Base-by-base conservation (phyloP, 30 jellyfish, hydroid and myxozoan genomes). In the Aurelia sp. region DNA sequence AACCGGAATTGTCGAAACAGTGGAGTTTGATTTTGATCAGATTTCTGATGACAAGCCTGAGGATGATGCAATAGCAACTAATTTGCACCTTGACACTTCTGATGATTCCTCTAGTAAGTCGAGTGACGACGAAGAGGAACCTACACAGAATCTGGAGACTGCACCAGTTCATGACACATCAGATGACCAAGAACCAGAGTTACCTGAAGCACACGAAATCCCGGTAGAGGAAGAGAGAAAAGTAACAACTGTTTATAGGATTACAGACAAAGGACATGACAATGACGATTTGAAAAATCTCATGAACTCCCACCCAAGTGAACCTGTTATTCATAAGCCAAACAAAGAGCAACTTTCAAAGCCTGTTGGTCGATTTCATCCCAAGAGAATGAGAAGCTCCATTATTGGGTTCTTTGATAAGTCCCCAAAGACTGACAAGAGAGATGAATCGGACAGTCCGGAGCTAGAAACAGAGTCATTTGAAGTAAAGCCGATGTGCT, bases 141-240 rank as follows among this genome's bases (percentile, higher is more conserved):
- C 33, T 59, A 12, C 23, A 21, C 69, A n/a, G 69, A 33, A n/a
- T 12, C 69, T 1, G 22, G 69, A 59, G 69, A 58, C 20, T 57
- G 50, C 50, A 37, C 55, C 55, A 5, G 55, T 44, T 44, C 15
- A 44, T 3, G 55, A 44, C 15, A 44, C 15, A 44, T 44, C 17
- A 5, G 80, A 63, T 11, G 81, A 71, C 44, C 65, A 22, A 12
- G 83, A 30, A 71, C 13, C 50, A 40, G 79, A n/a, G 27, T 72
- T 12, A 0, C 69, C 33, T n/a, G 33, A 59, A 21, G 13, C 33
- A 3, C 31, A 59, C 3, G 69, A 59, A 21, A 21, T 59, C 33
- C 69, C 69, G 33, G 13, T 3, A 18, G 33, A 59, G 69, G 69
- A n/a, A 4, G 69, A n/a, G 4, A 59, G 33, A 12, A 12, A 15